Evolutionary conservation across 2,113 vertebrate species (phyloP).

Genomic region (Spea multiplicata): DNA sequence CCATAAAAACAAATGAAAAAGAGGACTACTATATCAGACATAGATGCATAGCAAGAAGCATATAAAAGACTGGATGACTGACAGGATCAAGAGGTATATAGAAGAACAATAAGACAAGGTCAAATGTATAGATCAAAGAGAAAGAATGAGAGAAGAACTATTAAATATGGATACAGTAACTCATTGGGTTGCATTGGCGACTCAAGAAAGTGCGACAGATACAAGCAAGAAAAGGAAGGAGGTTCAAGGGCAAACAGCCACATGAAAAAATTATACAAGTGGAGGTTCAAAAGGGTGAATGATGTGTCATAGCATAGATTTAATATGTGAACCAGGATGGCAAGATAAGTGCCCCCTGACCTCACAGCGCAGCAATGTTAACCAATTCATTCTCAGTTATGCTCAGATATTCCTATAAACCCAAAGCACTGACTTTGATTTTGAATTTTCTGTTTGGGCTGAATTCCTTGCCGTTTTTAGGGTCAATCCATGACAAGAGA

Average conservation of each 20-base stretch:
- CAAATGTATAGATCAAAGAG: background rate
- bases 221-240: background rate
- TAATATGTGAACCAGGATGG: background rate
- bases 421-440: background rate
- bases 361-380: constrained; percentile 8
- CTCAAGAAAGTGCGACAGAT: background rate
- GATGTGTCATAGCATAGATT: background rate
- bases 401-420: background rate
- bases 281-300: background rate
- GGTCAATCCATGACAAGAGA: constrained; percentile 7
- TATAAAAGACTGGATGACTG: background rate
- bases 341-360: background rate
- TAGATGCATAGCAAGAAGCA: too few relatives aligned
- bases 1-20: background rate
- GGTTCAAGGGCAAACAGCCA: constrained; percentile 17
- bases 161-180: background rate
- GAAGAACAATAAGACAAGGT: background rate
- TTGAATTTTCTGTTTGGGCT: background rate
- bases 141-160: background rate
- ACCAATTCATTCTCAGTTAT: background rate
- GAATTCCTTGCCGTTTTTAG: background rate
- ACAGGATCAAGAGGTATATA: background rate
- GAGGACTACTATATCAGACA: too few relatives aligned
- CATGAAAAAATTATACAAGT: constrained; percentile 11
- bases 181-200: background rate